phyloP scores from a whole-genome alignment of 2,888 invertebrate species.

The Calliscelio sp. region DNA sequence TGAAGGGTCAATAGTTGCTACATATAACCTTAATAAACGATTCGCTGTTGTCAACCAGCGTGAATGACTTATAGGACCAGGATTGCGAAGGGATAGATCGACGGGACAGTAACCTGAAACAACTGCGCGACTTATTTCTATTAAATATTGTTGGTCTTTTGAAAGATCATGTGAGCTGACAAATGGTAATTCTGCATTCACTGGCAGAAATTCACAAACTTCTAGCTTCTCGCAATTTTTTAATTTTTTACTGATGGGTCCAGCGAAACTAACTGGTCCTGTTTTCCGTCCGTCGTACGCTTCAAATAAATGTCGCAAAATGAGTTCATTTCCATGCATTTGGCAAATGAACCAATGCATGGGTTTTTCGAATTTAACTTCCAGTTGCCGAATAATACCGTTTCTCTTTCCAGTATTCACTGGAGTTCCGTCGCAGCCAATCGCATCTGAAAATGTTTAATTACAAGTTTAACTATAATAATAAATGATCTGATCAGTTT shows the following conservation, averaged over 20 bases:
- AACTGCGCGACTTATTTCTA: constrained; percentile 44
- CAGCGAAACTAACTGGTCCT: constrained; percentile 30
- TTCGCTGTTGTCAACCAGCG: constrained; percentile 40
- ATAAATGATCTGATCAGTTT: too few species aligned
- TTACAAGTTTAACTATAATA: too few species aligned
- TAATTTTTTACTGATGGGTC: constrained; percentile 26
- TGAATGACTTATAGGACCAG: constrained; percentile 27
- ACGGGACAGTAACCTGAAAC: constrained; percentile 38
- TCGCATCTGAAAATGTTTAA: constrained; percentile 31
- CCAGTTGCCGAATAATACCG: constrained; percentile 38
- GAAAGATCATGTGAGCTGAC: constrained; percentile 10
- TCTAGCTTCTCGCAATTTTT: constrained; percentile 25
- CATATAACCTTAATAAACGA: constrained; percentile 34
- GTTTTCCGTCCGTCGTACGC: constrained; percentile 28
- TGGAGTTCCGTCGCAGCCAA: constrained; percentile 48
- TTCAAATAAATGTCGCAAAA: constrained; percentile 42
- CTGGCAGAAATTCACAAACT: constrained; percentile 3
- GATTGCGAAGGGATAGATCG: constrained; percentile 43
- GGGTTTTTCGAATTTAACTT: constrained; percentile 25
- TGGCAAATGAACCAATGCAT: constrained; percentile 52
- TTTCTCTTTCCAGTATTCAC: constrained; percentile 46
- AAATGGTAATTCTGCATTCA: constrained; percentile 16
- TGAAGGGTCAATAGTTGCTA: constrained; percentile 20
- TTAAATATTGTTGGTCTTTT: constrained; percentile 57
- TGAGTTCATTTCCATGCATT: constrained; percentile 42